Evolutionary conservation across 2,888 invertebrate genomes (phyloP).

Genomic region (Acleris laterana): DNA sequence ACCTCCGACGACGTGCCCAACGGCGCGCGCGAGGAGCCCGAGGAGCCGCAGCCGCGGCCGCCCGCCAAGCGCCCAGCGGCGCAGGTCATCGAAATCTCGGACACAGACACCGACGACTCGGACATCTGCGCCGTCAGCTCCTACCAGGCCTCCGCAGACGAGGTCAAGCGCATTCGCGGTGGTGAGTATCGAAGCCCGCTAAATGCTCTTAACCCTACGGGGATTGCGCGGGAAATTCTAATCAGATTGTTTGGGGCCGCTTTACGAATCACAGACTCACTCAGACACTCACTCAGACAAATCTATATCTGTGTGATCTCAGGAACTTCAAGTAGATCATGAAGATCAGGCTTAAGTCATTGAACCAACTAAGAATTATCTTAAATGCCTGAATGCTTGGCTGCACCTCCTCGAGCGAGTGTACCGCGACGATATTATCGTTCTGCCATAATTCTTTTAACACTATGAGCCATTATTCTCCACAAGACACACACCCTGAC

Average conservation of each 20-base stretch:
- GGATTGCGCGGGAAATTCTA: constrained; percentile 67
- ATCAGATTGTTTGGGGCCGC: not conserved
- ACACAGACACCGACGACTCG: constrained; percentile 80
- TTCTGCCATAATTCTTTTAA: too few species aligned
- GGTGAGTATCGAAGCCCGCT: constrained; percentile 54
- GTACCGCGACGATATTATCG: too few species aligned
- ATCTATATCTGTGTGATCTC: too few species aligned
- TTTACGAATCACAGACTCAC: not conserved
- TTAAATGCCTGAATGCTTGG: too few species aligned
- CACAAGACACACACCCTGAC: too few species aligned
- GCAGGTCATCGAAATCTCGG: constrained; percentile 76
- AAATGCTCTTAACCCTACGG: constrained; percentile 39
- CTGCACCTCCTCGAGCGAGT: too few species aligned
- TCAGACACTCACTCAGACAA: too few species aligned
- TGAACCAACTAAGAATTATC: too few species aligned
- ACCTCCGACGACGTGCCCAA: constrained; percentile 54
- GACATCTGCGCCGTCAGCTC: constrained; percentile 80
- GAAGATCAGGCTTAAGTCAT: too few species aligned
- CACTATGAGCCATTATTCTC: too few species aligned
- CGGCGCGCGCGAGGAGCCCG: constrained; percentile 47
- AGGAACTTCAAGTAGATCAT: too few species aligned
- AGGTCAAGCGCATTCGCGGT: constrained; percentile 78
- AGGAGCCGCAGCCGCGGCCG: constrained; percentile 57
- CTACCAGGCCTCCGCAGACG: constrained; percentile 79
- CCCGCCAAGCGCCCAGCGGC: constrained; percentile 72